Percentiles rank a stretch among this genome's conserved stretches.
phyloP scores from a whole-genome alignment of 2,113 vertebrate species.

The Glareola pratincola region DNA sequence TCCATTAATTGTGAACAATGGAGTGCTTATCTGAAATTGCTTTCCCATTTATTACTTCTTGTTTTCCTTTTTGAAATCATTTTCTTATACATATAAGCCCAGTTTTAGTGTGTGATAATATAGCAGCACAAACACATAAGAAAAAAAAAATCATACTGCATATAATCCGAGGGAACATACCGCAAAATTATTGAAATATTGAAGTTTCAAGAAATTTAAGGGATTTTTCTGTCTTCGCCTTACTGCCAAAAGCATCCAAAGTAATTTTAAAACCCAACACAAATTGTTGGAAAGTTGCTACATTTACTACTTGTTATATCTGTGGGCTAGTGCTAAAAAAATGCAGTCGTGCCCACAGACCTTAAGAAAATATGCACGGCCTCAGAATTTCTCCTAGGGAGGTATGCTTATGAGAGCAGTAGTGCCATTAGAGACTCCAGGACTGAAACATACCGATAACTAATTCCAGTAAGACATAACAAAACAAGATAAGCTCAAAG shows the following conservation, averaged over 20 bases:
- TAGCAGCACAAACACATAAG: neutral
- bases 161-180: neutral
- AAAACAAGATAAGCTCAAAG: neutral
- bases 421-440: neutral
- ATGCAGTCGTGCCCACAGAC: accelerated
- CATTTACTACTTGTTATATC: neutral
- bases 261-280: neutral
- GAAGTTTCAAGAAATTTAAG: neutral
- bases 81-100: neutral
- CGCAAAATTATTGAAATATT: neutral
- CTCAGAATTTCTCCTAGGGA: neutral
- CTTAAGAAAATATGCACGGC: neutral
- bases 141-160: neutral
- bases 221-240: neutral
- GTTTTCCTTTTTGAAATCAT: neutral
- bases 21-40: neutral
- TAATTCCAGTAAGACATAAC: neutral
- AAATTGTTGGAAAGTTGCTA: neutral
- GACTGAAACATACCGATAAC: neutral
- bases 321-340: neutral
- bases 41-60: neutral
- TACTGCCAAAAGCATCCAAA: neutral
- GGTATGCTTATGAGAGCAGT: neutral
- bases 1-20: neutral
- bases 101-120: neutral